These are phyloP conservation scores for Phycodurus eques DNA, from an alignment of 2,113 vertebrate genomes.

Conservation along the genomic window DNA sequence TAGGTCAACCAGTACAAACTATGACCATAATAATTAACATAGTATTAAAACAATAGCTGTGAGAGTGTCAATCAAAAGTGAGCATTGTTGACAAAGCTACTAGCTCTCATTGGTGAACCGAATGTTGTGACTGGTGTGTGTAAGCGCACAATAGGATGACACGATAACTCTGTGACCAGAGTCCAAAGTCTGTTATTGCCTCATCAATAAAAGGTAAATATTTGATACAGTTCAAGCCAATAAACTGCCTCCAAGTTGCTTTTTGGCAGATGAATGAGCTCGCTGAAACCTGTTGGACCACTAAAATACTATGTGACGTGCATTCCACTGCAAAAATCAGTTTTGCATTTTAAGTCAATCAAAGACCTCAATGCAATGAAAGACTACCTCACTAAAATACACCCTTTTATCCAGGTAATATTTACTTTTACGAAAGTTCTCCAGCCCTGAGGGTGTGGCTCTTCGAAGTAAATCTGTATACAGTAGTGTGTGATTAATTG, in stretches of 20 bases:
- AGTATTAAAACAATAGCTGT: background rate
- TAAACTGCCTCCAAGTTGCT: background rate
- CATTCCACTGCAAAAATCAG: slow-evolving; percentile 8
- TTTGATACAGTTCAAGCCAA: background rate
- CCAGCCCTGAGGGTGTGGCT: background rate
- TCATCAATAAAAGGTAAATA: background rate
- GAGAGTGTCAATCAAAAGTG: background rate
- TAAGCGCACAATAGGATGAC: background rate
- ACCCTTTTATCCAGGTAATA: background rate
- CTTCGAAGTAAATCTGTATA: background rate
- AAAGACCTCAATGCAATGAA: background rate
- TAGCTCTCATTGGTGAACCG: background rate
- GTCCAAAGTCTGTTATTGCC: background rate
- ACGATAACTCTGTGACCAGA: background rate
- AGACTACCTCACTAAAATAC: background rate
- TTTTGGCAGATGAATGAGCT: slow-evolving; percentile 16
- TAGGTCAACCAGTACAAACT: background rate
- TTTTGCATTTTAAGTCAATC: background rate
- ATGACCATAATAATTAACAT: background rate
- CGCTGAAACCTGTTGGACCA: slow-evolving; percentile 53
- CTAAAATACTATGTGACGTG: background rate
- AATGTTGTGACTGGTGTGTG: background rate
- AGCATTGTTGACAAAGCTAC: background rate
- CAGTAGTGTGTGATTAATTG: background rate
- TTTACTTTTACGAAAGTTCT: background rate